Conservation (phyloP, 1,140 invertebrate genomes). For the Drosophila jambulina region DNA sequence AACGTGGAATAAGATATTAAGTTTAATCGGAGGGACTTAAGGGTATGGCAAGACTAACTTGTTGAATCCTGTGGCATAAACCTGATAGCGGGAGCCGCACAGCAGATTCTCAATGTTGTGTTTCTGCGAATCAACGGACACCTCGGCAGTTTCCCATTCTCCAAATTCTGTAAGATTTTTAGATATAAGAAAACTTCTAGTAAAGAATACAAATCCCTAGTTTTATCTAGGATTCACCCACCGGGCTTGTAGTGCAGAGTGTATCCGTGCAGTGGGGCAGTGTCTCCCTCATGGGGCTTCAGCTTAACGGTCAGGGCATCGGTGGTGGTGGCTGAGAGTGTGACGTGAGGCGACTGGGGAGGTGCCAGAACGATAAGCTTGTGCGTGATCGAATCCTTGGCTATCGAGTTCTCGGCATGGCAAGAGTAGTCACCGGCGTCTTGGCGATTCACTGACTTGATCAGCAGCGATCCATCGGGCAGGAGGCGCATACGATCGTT, state of each 20-base stretch:
- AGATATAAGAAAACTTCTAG: neutral
- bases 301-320: conserved; percentile 93
- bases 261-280: conserved; percentile 92
- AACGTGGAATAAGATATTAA: neutral
- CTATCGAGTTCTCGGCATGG: conserved; percentile 96
- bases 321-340: conserved; percentile 92
- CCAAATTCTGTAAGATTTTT: conserved; percentile 89
- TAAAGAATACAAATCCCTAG: neutral
- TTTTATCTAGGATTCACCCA: conserved; percentile 8
- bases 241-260: conserved; percentile 95
- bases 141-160: conserved; percentile 94
- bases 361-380: conserved; percentile 94
- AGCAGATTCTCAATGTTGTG: conserved; percentile 94
- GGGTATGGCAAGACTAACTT: conserved; percentile 86
- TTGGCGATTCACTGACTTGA: conserved; percentile 94
- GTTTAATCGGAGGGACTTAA: too few species aligned
- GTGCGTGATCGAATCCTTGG: conserved; percentile 96
- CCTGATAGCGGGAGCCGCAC: conserved; percentile 96
- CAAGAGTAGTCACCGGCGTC: conserved; percentile 97
- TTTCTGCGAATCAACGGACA: conserved; percentile 90
- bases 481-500: conserved; percentile 92
- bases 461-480: conserved; percentile 95
- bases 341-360: conserved; percentile 92
- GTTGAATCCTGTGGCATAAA: conserved; percentile 96
- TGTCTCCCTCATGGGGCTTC: conserved; percentile 90